phyloP scores from a whole-genome alignment of 2,113 vertebrate genomes.

The Cryptomyrus ogoouensis region DNA sequence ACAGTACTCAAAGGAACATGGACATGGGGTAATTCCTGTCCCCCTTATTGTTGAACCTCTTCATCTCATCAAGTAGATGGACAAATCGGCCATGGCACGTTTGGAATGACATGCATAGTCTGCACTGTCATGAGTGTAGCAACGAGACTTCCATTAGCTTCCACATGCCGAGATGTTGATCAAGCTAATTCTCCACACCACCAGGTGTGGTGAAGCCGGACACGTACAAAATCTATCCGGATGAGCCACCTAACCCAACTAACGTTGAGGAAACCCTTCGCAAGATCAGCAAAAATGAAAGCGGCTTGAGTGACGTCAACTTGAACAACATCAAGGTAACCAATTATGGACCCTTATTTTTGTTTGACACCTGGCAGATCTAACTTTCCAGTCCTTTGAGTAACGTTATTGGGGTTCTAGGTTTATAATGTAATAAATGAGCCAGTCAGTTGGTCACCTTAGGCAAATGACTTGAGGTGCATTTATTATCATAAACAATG shows the following conservation, averaged over 20 bases:
- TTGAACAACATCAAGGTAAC: conserved; percentile 92
- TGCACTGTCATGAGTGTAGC: background rate
- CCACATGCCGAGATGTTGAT: background rate
- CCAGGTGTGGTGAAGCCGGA: conserved; percentile 91
- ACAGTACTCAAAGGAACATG: background rate
- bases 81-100: background rate
- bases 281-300: conserved; percentile 75
- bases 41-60: background rate
- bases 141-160: background rate
- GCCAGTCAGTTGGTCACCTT: background rate
- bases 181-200: background rate
- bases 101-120: background rate
- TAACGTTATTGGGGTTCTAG: background rate
- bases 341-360: background rate
- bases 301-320: conserved; percentile 77
- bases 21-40: background rate
- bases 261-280: conserved; percentile 81
- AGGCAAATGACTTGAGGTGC: background rate
- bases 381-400: background rate
- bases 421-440: background rate
- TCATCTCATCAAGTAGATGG: background rate
- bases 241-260: conserved; percentile 86
- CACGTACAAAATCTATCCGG: conserved; percentile 80
- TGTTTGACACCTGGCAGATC: background rate
- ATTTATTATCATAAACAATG: background rate